Percentiles rank a stretch among this genome's conserved stretches.
Evolutionary conservation across 2,113 vertebrate genomes (phyloP).

Genomic region (Scytalopus superciliaris): DNA sequence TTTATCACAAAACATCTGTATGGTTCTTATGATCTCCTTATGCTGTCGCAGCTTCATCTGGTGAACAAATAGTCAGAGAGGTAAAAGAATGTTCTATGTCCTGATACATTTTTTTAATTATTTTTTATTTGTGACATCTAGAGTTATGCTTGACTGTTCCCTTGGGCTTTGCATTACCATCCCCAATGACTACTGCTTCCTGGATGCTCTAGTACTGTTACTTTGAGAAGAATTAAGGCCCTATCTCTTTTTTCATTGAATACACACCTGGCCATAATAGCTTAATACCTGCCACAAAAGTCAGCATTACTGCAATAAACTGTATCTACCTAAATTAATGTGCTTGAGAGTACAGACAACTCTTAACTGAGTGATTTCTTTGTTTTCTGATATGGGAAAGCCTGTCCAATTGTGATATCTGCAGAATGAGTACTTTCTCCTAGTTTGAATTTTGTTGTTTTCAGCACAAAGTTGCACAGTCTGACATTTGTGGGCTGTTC

Average conservation of each 20-base stretch:
- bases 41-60: not conserved
- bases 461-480: not conserved
- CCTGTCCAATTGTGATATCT: not conserved
- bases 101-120: not conserved
- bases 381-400: not conserved
- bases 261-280: not conserved
- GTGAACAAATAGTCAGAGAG: not conserved
- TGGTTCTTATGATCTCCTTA: not conserved
- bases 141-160: not conserved
- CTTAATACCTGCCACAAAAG: not conserved
- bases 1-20: not conserved
- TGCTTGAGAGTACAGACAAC: not conserved
- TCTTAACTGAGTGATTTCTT: not conserved
- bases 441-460: not conserved
- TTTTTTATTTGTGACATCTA: not conserved
- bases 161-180: not conserved
- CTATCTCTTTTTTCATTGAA: not conserved
- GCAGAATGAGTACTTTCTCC: not conserved
- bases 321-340: not conserved
- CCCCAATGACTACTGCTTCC: not conserved
- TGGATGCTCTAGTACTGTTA: not conserved
- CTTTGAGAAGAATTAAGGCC: not conserved
- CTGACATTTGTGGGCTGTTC: slow-evolving; percentile 33
- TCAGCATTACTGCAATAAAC: not conserved
- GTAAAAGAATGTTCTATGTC: not conserved